These are phyloP conservation scores for Acanthococcus lagerstroemiae DNA, from an alignment of 2,888 invertebrate species.

Conservation along the genomic window DNA sequence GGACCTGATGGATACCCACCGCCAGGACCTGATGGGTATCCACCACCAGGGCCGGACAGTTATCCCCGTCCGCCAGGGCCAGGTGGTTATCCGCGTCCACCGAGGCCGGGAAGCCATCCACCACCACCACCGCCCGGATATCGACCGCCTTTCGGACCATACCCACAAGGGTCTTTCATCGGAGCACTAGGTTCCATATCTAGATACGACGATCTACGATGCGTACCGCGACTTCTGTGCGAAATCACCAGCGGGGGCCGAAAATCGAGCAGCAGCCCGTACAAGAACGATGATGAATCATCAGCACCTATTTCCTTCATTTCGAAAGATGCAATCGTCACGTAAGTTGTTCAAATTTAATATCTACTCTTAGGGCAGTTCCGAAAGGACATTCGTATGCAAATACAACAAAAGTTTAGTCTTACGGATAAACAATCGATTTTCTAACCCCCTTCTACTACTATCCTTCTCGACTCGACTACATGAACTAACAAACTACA, in stretches of 20 bases:
- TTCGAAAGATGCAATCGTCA: constrained; percentile 45
- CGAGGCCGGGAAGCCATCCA: not conserved
- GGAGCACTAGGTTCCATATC: constrained; percentile 52
- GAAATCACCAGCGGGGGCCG: constrained; percentile 57
- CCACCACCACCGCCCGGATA: constrained; percentile 10
- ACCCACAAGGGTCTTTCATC: constrained; percentile 39
- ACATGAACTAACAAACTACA: too few species aligned
- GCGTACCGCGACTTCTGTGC: constrained; percentile 68
- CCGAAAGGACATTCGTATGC: too few species aligned
- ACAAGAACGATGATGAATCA: constrained; percentile 42
- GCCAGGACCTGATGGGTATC: not conserved
- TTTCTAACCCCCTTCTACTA: too few species aligned
- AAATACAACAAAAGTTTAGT: too few species aligned
- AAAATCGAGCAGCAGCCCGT: constrained; percentile 41
- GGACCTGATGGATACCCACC: not conserved
- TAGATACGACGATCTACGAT: constrained; percentile 64
- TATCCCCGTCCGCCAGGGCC: not conserved
- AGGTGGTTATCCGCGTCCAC: not conserved
- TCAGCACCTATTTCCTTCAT: constrained; percentile 38
- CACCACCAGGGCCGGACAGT: too few species aligned
- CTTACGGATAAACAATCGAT: too few species aligned
- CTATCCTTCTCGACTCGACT: too few species aligned
- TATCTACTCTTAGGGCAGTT: too few species aligned
- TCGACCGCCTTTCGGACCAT: constrained; percentile 15
- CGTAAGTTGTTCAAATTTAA: too few species aligned